Percentiles rank a stretch among this genome's conserved stretches.
phyloP scores from a whole-genome alignment of 2,888 invertebrate genomes.

The Troglohyphantes excavatus region DNA sequence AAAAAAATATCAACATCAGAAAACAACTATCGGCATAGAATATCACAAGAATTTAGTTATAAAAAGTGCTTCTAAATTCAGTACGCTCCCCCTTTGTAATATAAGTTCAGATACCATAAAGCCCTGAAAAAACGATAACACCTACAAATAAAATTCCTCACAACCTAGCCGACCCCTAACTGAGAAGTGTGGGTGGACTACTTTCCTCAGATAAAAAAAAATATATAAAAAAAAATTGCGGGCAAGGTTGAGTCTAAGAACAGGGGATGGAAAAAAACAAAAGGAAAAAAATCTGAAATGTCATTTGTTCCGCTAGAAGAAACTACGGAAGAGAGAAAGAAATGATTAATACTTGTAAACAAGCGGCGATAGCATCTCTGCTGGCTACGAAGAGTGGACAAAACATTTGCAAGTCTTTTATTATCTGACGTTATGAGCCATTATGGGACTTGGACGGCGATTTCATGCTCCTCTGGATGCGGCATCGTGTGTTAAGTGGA shows the following conservation, averaged over 20 bases:
- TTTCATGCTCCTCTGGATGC: slow-evolving; percentile 72
- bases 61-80: too few species aligned
- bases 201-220: slow-evolving; percentile 32
- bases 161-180: slow-evolving; percentile 23
- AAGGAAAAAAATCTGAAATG: slow-evolving; percentile 66
- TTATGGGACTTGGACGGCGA: slow-evolving; percentile 64
- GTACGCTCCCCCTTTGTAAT: too few species aligned
- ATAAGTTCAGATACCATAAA: too few species aligned
- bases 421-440: slow-evolving; percentile 76
- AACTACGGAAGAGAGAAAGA: slow-evolving; percentile 69
- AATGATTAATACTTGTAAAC: slow-evolving; percentile 78
- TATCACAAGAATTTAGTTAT: too few species aligned
- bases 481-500: slow-evolving; percentile 47
- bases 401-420: slow-evolving; percentile 76
- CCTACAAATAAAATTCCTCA: slow-evolving; percentile 59
- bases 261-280: slow-evolving; percentile 57
- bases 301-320: slow-evolving; percentile 79
- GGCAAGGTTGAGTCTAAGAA: slow-evolving; percentile 61
- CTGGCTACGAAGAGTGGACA: slow-evolving; percentile 69
- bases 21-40: too few species aligned
- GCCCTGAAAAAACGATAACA: background rate
- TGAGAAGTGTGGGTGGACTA: slow-evolving; percentile 70
- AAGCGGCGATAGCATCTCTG: slow-evolving; percentile 76
- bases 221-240: slow-evolving; percentile 28
- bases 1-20: too few species aligned